phyloP scores from a whole-genome alignment of 64 coral and sea anemone species.

The Pocillopora verrucosa region DNA sequence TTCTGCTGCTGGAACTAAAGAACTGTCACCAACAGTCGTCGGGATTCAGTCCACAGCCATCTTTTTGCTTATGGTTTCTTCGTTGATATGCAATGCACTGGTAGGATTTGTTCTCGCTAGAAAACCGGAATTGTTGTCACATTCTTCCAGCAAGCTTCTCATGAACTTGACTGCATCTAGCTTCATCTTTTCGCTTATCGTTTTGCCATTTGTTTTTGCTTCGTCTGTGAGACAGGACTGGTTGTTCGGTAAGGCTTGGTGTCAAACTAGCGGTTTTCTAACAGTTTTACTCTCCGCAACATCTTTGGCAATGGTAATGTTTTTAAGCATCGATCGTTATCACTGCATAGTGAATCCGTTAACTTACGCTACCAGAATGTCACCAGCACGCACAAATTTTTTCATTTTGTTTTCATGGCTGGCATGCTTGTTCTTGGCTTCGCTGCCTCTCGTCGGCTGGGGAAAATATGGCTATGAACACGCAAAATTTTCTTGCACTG shows the following conservation, averaged over 20 bases:
- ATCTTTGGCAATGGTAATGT: constrained; percentile 73
- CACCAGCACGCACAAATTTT: constrained; percentile 63
- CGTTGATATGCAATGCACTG: constrained; percentile 80
- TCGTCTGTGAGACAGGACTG: constrained; percentile 64
- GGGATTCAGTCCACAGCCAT: constrained; percentile 47
- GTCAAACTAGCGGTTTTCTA: constrained; percentile 81
- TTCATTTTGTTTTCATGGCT: constrained; percentile 74
- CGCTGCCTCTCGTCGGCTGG: constrained; percentile 88
- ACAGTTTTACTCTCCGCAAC: constrained; percentile 65
- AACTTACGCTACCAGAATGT: constrained; percentile 74
- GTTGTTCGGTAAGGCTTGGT: constrained; percentile 74
- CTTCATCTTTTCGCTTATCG: constrained; percentile 55
- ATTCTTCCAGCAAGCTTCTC: constrained; percentile 91
- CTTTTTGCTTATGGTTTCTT: constrained; percentile 61
- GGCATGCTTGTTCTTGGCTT: constrained; percentile 67
- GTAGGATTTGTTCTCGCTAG: constrained; percentile 70
- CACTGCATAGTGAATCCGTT: constrained; percentile 94
- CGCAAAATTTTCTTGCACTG: constrained; percentile 78
- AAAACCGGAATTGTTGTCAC: constrained; percentile 59
- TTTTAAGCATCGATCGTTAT: constrained; percentile 90
- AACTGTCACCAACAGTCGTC: background rate
- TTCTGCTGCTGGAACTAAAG: background rate
- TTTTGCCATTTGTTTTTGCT: constrained; percentile 83
- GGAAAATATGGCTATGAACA: constrained; percentile 86
- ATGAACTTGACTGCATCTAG: constrained; percentile 83